Conservation (phyloP, 1,140 invertebrate species). For the Campoletis sonorensis region DNA sequence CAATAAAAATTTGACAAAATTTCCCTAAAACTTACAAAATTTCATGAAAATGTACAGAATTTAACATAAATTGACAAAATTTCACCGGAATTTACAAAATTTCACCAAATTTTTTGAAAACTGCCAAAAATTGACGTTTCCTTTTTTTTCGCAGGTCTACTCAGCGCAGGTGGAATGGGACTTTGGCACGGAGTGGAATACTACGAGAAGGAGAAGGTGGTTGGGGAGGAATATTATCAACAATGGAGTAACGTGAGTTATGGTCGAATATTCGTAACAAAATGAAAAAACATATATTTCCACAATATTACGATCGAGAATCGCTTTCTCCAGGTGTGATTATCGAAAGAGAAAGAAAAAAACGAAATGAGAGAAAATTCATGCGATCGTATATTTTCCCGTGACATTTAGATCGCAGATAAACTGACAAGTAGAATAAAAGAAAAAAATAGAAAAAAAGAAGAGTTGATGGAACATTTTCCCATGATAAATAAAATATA, state of each 20-base stretch:
- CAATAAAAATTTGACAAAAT: too few relatives aligned
- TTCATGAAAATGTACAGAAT: too few relatives aligned
- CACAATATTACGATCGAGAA: neutral
- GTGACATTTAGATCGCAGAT: constrained; percentile 5
- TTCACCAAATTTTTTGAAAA: too few relatives aligned
- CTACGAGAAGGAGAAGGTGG: constrained; percentile 95
- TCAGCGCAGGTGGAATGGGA: constrained; percentile 94
- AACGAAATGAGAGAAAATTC: constrained; percentile 25
- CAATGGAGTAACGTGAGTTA: constrained; percentile 92
- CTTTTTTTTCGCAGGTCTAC: constrained; percentile 79
- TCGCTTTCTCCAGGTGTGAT: constrained; percentile 10
- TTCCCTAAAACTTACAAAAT: too few relatives aligned
- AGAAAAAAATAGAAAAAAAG: constrained; percentile 4
- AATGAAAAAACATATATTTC: too few relatives aligned
- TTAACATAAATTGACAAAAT: too few relatives aligned
- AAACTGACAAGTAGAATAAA: neutral
- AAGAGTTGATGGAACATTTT: constrained; percentile 22
- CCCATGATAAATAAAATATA: constrained; percentile 48
- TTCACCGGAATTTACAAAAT: too few relatives aligned
- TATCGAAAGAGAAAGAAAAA: neutral
- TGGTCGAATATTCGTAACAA: neutral
- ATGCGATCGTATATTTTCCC: neutral
- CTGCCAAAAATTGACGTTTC: too few relatives aligned
- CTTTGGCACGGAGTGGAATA: constrained; percentile 97
- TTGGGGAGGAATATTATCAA: constrained; percentile 92